Conservation (phyloP, 2,797 vertebrate species). For the Acanthurus tractus region DNA sequence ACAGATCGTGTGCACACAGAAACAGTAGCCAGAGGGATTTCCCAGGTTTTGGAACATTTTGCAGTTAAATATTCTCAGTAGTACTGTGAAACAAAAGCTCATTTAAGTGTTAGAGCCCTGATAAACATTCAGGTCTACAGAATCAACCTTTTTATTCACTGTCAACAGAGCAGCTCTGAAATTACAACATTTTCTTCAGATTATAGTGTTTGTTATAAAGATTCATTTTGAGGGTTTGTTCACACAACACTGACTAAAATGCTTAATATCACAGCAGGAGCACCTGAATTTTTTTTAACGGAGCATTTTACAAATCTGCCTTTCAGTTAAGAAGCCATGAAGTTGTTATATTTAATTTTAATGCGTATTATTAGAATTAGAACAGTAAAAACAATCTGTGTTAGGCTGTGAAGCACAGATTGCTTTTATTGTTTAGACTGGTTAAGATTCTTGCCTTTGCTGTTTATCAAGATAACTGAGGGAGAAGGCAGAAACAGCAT, state of each 20-base stretch:
- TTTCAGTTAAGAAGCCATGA: conserved; percentile 22
- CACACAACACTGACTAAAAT: conserved; percentile 33
- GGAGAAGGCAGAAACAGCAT: not conserved
- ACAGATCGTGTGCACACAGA: conserved; percentile 40
- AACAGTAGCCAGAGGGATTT: conserved; percentile 27
- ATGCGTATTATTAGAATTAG: conserved; percentile 15
- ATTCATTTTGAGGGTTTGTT: conserved; percentile 32
- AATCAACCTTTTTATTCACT: conserved; percentile 41
- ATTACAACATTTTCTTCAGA: conserved; percentile 38
- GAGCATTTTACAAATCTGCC: conserved; percentile 23
- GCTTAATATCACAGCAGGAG: conserved; percentile 32
- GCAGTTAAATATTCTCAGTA: conserved; percentile 10
- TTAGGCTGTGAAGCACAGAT: conserved; percentile 1
- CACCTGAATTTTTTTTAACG: conserved; percentile 22
- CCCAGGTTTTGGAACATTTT: conserved; percentile 15
- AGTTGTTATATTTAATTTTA: conserved; percentile 11
- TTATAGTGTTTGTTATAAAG: conserved; percentile 33
- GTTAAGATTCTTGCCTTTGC: conserved; percentile 1
- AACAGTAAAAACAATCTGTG: not conserved
- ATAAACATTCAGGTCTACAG: conserved; percentile 34
- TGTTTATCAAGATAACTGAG: not conserved
- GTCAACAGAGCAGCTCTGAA: conserved; percentile 41
- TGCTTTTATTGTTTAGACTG: conserved; percentile 5
- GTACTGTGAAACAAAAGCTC: conserved; percentile 23
- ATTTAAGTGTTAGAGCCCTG: conserved; percentile 43